Evolutionary conservation across 2,888 invertebrate species (phyloP).

Genomic region (Myopa tessellatipennis): DNA sequence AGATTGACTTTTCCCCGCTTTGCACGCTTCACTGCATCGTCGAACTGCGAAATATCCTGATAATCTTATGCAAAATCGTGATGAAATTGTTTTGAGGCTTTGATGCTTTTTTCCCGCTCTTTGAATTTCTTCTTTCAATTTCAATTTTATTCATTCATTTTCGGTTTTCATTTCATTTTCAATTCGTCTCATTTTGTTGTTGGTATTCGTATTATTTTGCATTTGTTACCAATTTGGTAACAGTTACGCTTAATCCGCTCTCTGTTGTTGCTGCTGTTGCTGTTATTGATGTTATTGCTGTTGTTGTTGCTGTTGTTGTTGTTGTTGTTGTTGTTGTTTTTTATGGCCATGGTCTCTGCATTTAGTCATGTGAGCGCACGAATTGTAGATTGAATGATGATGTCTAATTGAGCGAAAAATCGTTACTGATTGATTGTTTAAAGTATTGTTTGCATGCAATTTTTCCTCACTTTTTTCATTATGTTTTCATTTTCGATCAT

Average conservation of each 20-base stretch:
- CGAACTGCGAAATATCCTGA: slow-evolving; percentile 15
- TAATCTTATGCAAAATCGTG: slow-evolving; percentile 31
- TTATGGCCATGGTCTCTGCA: not conserved
- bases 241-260: slow-evolving; percentile 30
- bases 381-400: slow-evolving; percentile 56
- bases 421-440: slow-evolving; percentile 66
- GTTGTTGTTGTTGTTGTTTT: not conserved
- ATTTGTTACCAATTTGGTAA: slow-evolving; percentile 33
- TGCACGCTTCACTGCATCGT: not conserved
- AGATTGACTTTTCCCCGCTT: slow-evolving; percentile 4
- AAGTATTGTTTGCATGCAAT: slow-evolving; percentile 50
- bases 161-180: slow-evolving; percentile 23
- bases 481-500: not conserved
- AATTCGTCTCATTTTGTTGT: slow-evolving; percentile 3
- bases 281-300: slow-evolving; percentile 14
- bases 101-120: not conserved
- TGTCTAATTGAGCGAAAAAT: slow-evolving; percentile 67
- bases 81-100: slow-evolving; percentile 23
- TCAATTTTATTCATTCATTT: not conserved
- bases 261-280: not conserved
- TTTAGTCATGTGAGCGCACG: slow-evolving; percentile 47
- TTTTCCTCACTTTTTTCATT: slow-evolving; percentile 13
- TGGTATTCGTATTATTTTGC: slow-evolving; percentile 9
- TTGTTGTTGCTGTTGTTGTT: not conserved
- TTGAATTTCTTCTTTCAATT: not conserved